phyloP scores from a whole-genome alignment of 2,888 invertebrate genomes.

The Steinernema hermaphroditum region DNA sequence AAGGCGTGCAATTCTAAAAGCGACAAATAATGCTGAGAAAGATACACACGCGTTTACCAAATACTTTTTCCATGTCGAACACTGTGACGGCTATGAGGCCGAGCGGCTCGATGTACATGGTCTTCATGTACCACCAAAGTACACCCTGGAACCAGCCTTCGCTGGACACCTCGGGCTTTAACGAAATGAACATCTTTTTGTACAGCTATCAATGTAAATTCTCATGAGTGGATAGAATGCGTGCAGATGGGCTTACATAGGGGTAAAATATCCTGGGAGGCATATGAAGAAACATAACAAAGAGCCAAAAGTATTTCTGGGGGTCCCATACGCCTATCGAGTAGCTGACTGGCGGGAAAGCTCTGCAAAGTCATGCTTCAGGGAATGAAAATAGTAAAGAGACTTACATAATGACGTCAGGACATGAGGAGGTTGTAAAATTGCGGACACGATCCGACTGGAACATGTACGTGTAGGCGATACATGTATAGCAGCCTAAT shows the following conservation, averaged over 20 bases:
- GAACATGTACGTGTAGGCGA: conserved; percentile 61
- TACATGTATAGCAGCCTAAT: conserved; percentile 61
- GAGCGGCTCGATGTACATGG: conserved; percentile 43
- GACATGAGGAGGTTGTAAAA: conserved; percentile 57
- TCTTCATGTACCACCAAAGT: conserved; percentile 41
- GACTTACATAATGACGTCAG: conserved; percentile 53
- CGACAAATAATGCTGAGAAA: too few relatives aligned
- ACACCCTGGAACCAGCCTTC: conserved; percentile 41
- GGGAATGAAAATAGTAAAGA: not conserved
- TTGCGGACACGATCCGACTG: conserved; percentile 60
- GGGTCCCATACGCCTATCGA: conserved; percentile 65
- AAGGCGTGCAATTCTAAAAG: conserved; percentile 60
- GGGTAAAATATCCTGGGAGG: conserved; percentile 59
- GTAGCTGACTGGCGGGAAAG: conserved; percentile 62
- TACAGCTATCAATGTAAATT: conserved; percentile 38
- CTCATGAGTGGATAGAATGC: not conserved
- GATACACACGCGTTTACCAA: conserved; percentile 44
- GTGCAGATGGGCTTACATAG: conserved; percentile 39
- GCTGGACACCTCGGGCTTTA: conserved; percentile 41
- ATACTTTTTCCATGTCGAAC: conserved; percentile 60
- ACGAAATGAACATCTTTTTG: conserved; percentile 42
- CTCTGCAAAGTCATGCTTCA: conserved; percentile 45
- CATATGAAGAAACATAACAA: conserved; percentile 59
- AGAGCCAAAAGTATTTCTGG: conserved; percentile 62
- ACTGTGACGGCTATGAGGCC: conserved; percentile 58